Percentiles rank a stretch among this genome's conserved stretches.
Evolutionary conservation across 2,888 invertebrate genomes (phyloP).

Genomic region (Ferrisia virgata): DNA sequence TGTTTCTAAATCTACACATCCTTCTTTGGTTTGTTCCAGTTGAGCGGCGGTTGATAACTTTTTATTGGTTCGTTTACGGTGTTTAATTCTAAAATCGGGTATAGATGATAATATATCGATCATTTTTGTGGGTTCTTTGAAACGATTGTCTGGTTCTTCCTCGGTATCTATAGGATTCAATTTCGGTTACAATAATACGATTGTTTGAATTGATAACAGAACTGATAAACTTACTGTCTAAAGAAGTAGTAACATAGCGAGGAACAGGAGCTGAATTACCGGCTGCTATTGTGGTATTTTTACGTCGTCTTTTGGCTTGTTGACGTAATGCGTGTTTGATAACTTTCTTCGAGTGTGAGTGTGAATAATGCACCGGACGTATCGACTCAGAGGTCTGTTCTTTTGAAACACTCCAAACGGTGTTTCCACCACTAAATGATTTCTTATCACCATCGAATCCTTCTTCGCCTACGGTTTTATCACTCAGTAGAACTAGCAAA

Average conservation of each 20-base stretch:
- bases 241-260: conserved; percentile 59
- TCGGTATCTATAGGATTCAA: conserved; percentile 50
- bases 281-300: conserved; percentile 70
- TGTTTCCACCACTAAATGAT: conserved; percentile 39
- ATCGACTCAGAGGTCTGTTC: conserved; percentile 44
- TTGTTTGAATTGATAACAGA: neutral
- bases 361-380: conserved; percentile 41
- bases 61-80: conserved; percentile 73
- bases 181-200: neutral
- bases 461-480: conserved; percentile 27
- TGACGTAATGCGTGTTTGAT: conserved; percentile 73
- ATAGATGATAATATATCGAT: conserved; percentile 82
- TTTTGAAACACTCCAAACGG: conserved; percentile 49
- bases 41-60: conserved; percentile 88
- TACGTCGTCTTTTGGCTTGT: conserved; percentile 73
- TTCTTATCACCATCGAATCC: conserved; percentile 42
- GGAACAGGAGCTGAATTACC: conserved; percentile 63
- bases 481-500: neutral
- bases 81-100: conserved; percentile 79
- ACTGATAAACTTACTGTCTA: conserved; percentile 39
- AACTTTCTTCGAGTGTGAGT: conserved; percentile 62
- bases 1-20: conserved; percentile 91
- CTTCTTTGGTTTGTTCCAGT: conserved; percentile 87
- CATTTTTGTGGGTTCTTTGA: conserved; percentile 72
- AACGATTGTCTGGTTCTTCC: conserved; percentile 56